phyloP scores from a whole-genome alignment of 2,113 vertebrate species.

The Callaeas wilsoni region DNA sequence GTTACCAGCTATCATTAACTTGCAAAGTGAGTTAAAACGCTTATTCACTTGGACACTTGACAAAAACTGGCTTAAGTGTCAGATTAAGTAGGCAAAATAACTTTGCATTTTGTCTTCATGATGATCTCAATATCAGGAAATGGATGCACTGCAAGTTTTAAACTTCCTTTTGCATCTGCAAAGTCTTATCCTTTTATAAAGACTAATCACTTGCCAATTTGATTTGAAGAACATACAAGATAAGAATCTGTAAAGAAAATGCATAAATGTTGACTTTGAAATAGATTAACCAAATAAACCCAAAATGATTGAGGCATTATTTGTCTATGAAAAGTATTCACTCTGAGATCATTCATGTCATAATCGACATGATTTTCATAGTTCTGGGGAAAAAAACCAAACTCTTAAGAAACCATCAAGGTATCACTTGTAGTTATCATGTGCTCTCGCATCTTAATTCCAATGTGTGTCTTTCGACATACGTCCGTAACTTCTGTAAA shows the following conservation, averaged over 20 bases:
- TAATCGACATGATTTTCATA: not conserved
- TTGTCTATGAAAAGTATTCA: not conserved
- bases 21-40: not conserved
- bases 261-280: not conserved
- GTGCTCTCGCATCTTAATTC: not conserved
- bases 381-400: not conserved
- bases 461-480: fast-evolving
- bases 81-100: not conserved
- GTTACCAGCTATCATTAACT: constrained; percentile 12
- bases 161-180: not conserved
- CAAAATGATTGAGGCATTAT: not conserved
- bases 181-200: not conserved
- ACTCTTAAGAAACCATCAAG: not conserved
- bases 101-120: not conserved
- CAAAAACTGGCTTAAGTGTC: not conserved
- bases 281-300: not conserved
- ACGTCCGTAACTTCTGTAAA: not conserved
- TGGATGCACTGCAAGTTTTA: not conserved
- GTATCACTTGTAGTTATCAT: not conserved
- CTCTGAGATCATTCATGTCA: not conserved
- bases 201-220: not conserved
- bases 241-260: not conserved
- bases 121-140: not conserved
- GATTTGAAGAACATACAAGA: not conserved
- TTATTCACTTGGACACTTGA: not conserved